Conservation (phyloP, 2,113 vertebrate genomes). For the Eubucco bourcierii region DNA sequence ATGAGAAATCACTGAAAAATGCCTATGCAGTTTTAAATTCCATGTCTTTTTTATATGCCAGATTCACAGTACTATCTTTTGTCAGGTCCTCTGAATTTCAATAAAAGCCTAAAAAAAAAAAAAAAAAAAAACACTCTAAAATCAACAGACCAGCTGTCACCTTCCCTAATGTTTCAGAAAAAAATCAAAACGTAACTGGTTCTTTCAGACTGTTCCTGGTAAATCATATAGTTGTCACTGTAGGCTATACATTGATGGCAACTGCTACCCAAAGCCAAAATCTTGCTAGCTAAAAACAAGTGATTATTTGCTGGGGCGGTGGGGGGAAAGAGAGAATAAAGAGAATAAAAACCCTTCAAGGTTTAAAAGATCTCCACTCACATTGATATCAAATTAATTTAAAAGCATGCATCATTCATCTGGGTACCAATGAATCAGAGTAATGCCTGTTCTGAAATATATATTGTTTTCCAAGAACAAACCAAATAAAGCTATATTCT, state of each 20-base stretch:
- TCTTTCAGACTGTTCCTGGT: not conserved
- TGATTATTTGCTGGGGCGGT: not conserved
- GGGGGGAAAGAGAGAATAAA: not conserved
- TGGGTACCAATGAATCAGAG: not conserved
- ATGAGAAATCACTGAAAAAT: not conserved
- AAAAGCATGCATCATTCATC: not conserved
- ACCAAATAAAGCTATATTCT: not conserved
- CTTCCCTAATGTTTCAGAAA: conserved; percentile 7
- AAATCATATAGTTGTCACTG: not conserved
- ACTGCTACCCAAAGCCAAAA: not conserved
- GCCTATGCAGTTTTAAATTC: not conserved
- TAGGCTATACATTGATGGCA: not conserved
- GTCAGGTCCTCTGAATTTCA: not conserved
- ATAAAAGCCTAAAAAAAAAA: not conserved
- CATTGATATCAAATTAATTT: not conserved
- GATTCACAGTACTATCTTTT: conserved; percentile 10
- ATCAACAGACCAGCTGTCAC: not conserved
- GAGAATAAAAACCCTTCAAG: not conserved
- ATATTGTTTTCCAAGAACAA: not conserved
- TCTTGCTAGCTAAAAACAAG: not conserved
- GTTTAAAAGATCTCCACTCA: not conserved
- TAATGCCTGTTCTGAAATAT: not conserved
- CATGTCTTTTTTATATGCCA: not conserved
- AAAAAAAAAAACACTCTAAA: not conserved
- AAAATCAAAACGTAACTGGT: not conserved